These are phyloP conservation scores for Apocheima hispidaria DNA, from an alignment of 2,888 invertebrate genomes.

Conservation along the genomic window DNA sequence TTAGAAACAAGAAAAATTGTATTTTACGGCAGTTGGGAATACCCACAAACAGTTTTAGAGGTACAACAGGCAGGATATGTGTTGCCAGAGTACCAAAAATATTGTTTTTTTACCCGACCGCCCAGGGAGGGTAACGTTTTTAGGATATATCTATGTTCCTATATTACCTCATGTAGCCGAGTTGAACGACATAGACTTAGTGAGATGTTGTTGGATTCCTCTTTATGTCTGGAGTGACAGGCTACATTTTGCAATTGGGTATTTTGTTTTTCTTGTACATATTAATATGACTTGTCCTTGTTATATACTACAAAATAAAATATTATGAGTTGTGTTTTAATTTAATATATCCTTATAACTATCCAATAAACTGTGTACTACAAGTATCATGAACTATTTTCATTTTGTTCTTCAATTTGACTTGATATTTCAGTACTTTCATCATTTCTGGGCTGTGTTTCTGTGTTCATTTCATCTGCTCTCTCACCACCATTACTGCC, in stretches of 20 bases:
- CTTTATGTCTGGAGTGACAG: no score
- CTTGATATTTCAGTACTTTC: slow-evolving; percentile 8
- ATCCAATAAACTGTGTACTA: background rate
- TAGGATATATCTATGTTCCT: no score
- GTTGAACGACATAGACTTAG: no score
- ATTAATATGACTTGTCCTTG: no score
- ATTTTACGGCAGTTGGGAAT: background rate
- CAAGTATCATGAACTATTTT: slow-evolving; percentile 2
- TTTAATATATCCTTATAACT: background rate
- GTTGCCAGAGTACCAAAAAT: no score
- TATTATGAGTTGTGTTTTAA: background rate
- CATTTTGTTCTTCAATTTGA: slow-evolving; percentile 17
- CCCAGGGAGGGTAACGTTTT: no score
- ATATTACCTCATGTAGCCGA: no score
- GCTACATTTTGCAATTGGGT: no score
- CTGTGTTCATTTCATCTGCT: background rate
- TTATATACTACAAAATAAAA: background rate
- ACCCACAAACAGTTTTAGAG: background rate
- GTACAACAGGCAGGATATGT: background rate
- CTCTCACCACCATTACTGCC: background rate
- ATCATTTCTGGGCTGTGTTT: slow-evolving; percentile 1
- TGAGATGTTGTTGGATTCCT: no score
- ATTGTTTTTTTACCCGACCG: no score
- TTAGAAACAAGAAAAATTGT: background rate
- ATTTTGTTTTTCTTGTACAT: background rate